Evolutionary conservation across 2,113 vertebrate genomes (phyloP).

Genomic region (Melanerpes aurifrons): DNA sequence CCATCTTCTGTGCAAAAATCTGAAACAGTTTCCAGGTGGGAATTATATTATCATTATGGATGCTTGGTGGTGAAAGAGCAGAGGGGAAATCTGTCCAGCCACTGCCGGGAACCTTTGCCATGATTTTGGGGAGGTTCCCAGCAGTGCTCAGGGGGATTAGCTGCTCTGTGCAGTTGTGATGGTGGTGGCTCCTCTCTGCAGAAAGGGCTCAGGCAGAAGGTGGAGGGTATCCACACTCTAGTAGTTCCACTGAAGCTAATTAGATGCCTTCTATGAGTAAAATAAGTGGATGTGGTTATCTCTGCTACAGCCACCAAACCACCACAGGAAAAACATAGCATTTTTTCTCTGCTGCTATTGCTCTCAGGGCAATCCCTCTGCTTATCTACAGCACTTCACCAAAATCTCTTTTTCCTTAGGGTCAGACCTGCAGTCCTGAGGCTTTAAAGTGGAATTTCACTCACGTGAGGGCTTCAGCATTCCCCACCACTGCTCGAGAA

Average conservation of each 20-base stretch:
- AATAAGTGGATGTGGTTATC: background rate
- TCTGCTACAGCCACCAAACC: background rate
- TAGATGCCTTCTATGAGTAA: background rate
- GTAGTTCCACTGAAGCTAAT: fast-evolving
- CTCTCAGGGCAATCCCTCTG: background rate
- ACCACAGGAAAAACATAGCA: background rate
- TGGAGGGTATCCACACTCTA: no score
- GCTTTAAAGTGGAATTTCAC: background rate
- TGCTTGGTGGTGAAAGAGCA: background rate
- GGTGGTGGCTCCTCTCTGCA: background rate
- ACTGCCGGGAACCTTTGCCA: background rate
- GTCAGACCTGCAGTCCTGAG: background rate
- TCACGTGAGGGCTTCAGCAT: background rate
- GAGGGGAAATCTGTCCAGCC: background rate
- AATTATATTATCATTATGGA: background rate
- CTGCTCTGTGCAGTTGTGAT: background rate
- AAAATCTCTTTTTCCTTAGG: background rate
- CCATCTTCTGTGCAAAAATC: background rate
- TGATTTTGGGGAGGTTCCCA: background rate
- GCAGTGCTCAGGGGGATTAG: background rate
- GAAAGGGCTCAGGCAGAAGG: background rate
- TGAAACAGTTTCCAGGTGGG: background rate
- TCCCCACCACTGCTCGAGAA: background rate
- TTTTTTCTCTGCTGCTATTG: background rate
- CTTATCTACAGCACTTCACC: background rate